Conservation (phyloP, 2,888 invertebrate species). For the Heliconius aoede region DNA sequence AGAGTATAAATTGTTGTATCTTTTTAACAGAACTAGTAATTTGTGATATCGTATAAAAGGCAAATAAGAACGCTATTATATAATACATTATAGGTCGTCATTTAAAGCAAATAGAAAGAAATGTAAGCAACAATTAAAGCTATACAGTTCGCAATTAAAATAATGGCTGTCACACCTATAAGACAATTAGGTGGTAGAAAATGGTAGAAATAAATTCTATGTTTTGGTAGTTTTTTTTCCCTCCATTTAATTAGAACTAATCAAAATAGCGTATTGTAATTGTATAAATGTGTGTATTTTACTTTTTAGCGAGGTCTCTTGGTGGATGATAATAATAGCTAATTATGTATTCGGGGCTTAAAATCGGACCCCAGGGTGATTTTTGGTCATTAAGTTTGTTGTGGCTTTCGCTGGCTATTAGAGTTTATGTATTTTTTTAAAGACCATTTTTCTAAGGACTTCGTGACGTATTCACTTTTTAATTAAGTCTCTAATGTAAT, state of each 20-base stretch:
- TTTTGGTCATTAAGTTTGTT: conserved; percentile 50
- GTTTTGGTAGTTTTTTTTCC: conserved; percentile 61
- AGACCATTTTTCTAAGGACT: conserved; percentile 31
- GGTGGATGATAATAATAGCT: conserved; percentile 54
- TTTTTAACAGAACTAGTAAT: conserved; percentile 38
- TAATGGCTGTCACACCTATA: conserved; percentile 82
- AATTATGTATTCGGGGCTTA: conserved; percentile 49
- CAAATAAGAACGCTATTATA: conserved; percentile 51
- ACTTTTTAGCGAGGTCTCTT: conserved; percentile 51
- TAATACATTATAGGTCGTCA: conserved; percentile 55
- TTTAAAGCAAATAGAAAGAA: conserved; percentile 68
- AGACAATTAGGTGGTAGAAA: conserved; percentile 73
- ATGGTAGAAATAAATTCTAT: conserved; percentile 71
- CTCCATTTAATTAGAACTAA: conserved; percentile 65
- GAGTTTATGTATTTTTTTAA: conserved; percentile 44
- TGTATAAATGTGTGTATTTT: conserved; percentile 53
- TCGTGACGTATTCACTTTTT: conserved; percentile 27
- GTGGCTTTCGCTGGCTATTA: conserved; percentile 43
- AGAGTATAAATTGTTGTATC: conserved; percentile 28
- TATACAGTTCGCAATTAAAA: conserved; percentile 79
- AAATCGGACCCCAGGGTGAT: conserved; percentile 51
- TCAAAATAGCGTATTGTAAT: conserved; percentile 67
- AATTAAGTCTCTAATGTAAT: conserved; percentile 8
- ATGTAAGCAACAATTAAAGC: conserved; percentile 72
- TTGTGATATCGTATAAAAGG: conserved; percentile 46